A percentile compares a stretch with the other conserved stretches of the same genome.
Conservation (phyloP, 2,113 vertebrate species). For the Dipodomys ordii region DNA sequence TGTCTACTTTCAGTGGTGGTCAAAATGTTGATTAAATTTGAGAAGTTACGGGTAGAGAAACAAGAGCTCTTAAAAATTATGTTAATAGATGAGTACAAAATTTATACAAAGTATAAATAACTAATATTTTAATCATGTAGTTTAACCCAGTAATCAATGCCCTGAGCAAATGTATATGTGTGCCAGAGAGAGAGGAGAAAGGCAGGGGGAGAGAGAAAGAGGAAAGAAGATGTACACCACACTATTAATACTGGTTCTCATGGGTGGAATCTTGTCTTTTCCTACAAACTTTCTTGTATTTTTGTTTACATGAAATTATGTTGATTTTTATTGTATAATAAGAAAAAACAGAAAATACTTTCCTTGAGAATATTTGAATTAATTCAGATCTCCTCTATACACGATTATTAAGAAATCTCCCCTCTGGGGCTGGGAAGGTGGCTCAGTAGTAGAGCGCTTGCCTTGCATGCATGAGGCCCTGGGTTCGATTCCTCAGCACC, state of each 20-base stretch:
- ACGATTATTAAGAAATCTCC: not conserved
- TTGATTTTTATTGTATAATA: not conserved
- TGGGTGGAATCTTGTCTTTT: not conserved
- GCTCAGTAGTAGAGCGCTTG: no score
- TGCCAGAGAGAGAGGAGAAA: no score
- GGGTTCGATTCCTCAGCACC: no score
- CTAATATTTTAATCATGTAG: not conserved
- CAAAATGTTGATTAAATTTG: not conserved
- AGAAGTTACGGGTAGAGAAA: not conserved
- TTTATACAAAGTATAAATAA: not conserved
- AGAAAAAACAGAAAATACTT: not conserved
- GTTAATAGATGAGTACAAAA: not conserved
- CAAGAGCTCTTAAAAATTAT: not conserved
- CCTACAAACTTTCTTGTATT: not conserved
- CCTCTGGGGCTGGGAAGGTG: not conserved
- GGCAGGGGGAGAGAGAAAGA: no score
- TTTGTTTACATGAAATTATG: not conserved
- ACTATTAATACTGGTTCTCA: not conserved
- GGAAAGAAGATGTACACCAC: not conserved
- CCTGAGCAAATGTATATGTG: not conserved
- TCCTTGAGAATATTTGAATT: not conserved
- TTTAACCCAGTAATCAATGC: constrained; percentile 43
- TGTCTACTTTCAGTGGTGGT: not conserved
- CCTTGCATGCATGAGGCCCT: no score
- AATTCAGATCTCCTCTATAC: not conserved